phyloP scores from a whole-genome alignment of 2,888 invertebrate genomes.

The Thyatira batis region DNA sequence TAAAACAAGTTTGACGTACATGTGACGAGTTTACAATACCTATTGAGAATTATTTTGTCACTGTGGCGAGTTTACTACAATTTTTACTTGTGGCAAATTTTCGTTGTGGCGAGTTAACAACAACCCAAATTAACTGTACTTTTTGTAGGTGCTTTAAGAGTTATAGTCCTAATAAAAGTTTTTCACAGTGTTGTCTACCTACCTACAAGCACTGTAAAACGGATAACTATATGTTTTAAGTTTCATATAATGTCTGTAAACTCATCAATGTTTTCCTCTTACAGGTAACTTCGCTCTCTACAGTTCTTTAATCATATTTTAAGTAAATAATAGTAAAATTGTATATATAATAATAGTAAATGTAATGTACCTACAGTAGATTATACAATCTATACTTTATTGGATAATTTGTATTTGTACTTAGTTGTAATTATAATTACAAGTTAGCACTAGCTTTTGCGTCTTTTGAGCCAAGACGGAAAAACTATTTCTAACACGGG shows the following conservation, averaged over 20 bases:
- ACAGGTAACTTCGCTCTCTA: conserved; percentile 51
- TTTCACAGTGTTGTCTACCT: too few species aligned
- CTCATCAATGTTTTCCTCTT: conserved; percentile 23
- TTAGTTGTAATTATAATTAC: conserved; percentile 7
- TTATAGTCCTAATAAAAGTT: too few species aligned
- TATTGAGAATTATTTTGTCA: too few species aligned
- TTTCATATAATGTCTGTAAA: background rate
- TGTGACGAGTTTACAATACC: too few species aligned
- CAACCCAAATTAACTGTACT: too few species aligned
- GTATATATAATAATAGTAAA: background rate
- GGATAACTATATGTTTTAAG: too few species aligned
- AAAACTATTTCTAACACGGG: conserved; percentile 47
- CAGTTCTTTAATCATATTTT: background rate
- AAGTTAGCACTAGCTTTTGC: conserved; percentile 53
- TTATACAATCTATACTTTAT: background rate
- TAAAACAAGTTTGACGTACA: too few species aligned
- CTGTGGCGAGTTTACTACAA: too few species aligned
- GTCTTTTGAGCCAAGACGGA: conserved; percentile 73
- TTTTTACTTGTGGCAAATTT: too few species aligned
- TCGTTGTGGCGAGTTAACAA: too few species aligned
- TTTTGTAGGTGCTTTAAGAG: too few species aligned
- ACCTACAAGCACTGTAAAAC: too few species aligned
- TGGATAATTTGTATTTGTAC: conserved; percentile 6
- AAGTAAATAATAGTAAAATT: background rate
- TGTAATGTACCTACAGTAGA: background rate